These are phyloP conservation scores for Proterorhinus semilunaris DNA, from an alignment of 2,113 vertebrate genomes.

Conservation along the genomic window DNA sequence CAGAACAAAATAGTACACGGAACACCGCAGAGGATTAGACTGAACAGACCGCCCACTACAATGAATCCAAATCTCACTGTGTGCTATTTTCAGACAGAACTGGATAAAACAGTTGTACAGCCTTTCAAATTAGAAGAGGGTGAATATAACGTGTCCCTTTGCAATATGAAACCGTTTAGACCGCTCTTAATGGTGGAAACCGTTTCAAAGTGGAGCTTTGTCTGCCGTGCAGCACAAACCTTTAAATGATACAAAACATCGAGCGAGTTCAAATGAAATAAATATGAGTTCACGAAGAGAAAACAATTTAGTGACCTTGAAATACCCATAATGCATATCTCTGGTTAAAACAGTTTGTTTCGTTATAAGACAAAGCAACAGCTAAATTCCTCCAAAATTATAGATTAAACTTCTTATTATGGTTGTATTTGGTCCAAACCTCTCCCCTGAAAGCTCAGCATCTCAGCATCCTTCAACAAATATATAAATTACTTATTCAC, in stretches of 20 bases:
- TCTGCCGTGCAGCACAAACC: neutral
- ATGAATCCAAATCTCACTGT: slow-evolving; percentile 11
- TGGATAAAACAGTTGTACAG: slow-evolving; percentile 11
- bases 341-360: neutral
- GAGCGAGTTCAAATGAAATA: neutral
- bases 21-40: slow-evolving; percentile 38
- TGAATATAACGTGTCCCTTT: neutral
- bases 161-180: neutral
- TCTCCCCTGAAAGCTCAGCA: no score
- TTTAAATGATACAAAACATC: slow-evolving; percentile 2
- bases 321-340: neutral
- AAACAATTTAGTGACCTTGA: neutral
- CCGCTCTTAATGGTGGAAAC: neutral
- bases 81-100: neutral
- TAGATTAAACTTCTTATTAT: no score
- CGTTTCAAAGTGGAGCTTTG: neutral
- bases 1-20: slow-evolving; percentile 16
- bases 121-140: neutral
- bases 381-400: no score
- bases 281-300: neutral
- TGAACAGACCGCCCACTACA: slow-evolving; percentile 2
- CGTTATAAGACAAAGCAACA: neutral
- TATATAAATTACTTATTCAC: no score
- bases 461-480: no score
- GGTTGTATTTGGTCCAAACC: no score